These are phyloP conservation scores for Pseudomugil tenellus DNA, from an alignment of 2,797 vertebrate species.

Conservation along the genomic window DNA sequence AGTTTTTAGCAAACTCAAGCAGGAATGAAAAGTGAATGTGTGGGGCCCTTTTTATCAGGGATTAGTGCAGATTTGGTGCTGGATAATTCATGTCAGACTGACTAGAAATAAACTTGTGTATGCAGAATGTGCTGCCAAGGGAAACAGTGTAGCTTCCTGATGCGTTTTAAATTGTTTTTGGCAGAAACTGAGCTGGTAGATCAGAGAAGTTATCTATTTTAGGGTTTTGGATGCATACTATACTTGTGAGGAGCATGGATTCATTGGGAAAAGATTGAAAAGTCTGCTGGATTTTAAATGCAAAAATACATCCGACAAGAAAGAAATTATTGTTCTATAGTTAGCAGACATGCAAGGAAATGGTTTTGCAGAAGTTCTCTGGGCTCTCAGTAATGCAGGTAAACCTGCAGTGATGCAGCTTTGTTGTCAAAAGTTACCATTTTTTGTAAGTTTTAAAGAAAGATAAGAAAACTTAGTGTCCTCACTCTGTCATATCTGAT, in stretches of 20 bases:
- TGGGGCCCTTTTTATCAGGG: not conserved
- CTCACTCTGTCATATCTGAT: constrained; percentile 77
- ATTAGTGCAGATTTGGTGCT: constrained; percentile 8
- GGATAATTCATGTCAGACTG: not conserved
- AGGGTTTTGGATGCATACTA: not conserved
- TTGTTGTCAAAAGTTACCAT: constrained; percentile 6
- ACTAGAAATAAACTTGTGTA: not conserved
- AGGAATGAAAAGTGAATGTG: not conserved
- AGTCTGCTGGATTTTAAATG: not conserved
- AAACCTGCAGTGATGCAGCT: not conserved
- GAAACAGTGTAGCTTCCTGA: not conserved
- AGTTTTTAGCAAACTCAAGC: not conserved
- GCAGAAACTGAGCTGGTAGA: not conserved
- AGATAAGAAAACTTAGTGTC: constrained; percentile 42
- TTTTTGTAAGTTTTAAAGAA: constrained; percentile 5
- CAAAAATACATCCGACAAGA: not conserved
- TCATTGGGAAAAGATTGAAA: constrained; percentile 4
- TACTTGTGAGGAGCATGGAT: not conserved
- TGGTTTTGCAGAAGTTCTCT: not conserved
- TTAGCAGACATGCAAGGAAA: not conserved
- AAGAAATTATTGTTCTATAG: not conserved
- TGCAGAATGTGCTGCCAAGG: not conserved
- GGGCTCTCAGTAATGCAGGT: not conserved
- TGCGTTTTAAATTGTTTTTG: constrained; percentile 13
- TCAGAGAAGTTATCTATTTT: constrained; percentile 6